These are phyloP conservation scores for Parapristionchus giblindavisi DNA, from an alignment of 2,888 invertebrate species.

Conservation along the genomic window DNA sequence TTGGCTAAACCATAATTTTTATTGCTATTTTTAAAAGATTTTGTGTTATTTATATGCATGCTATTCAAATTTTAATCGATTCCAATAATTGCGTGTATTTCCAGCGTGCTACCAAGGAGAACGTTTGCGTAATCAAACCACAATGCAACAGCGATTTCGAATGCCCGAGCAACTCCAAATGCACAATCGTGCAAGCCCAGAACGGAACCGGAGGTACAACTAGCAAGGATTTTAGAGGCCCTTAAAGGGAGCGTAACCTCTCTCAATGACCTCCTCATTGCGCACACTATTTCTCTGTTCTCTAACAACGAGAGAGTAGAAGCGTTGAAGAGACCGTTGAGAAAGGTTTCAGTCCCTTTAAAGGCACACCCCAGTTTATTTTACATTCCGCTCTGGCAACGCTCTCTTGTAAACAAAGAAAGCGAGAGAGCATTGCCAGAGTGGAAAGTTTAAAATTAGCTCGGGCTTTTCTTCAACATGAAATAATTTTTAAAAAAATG, in stretches of 20 bases:
- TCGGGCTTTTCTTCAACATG: too few relatives aligned
- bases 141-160: constrained; percentile 37
- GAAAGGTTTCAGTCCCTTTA: too few relatives aligned
- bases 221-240: too few relatives aligned
- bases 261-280: too few relatives aligned
- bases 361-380: too few relatives aligned
- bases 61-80: background rate
- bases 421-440: background rate
- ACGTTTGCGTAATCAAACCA: constrained; percentile 31
- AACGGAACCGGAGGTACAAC: constrained; percentile 34
- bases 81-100: too few relatives aligned
- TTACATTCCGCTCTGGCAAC: too few relatives aligned
- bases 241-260: too few relatives aligned
- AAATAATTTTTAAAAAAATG: too few relatives aligned
- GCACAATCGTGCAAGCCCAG: constrained; percentile 34
- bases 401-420: background rate
- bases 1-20: background rate
- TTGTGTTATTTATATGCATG: background rate
- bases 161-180: constrained; percentile 35
- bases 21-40: background rate
- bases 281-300: too few relatives aligned
- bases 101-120: constrained; percentile 26
- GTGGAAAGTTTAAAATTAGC: background rate
- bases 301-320: too few relatives aligned
- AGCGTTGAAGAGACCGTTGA: too few relatives aligned